Evolutionary conservation across 2,797 vertebrate species (phyloP).

Genomic region (Euthynnus affinis): DNA sequence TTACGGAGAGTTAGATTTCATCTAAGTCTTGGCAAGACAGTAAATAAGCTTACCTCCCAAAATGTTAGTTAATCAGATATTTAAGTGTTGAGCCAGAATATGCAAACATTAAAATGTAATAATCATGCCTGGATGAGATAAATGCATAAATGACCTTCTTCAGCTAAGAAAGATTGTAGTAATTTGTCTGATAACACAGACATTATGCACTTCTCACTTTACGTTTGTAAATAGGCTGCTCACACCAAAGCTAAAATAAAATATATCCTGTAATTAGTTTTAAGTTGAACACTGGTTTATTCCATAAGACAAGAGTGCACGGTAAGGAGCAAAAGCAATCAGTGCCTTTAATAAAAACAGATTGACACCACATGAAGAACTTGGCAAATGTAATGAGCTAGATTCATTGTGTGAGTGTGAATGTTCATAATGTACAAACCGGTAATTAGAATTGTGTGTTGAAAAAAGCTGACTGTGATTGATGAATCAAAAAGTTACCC

Average conservation of each 20-base stretch:
- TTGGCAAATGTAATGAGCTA: constrained; percentile 41
- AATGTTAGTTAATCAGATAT: neutral
- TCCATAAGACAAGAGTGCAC: constrained; percentile 30
- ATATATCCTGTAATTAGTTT: constrained; percentile 1
- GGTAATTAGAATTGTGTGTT: constrained; percentile 56
- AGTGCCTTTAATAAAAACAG: constrained; percentile 37
- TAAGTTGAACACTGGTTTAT: constrained; percentile 15
- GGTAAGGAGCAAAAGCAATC: constrained; percentile 24
- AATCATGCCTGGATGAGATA: neutral
- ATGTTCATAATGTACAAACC: constrained; percentile 20
- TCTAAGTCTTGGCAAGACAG: too few species aligned
- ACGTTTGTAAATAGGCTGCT: neutral
- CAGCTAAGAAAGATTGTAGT: neutral
- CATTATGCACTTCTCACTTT: constrained; percentile 5
- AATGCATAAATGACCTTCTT: neutral
- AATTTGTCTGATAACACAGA: neutral
- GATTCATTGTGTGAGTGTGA: constrained; percentile 35
- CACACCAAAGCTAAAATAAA: neutral
- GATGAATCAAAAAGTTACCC: constrained; percentile 24
- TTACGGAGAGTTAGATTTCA: neutral
- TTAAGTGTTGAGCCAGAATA: neutral
- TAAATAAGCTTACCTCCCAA: too few species aligned
- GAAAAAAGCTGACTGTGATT: constrained; percentile 45
- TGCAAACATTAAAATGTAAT: neutral
- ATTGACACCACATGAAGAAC: constrained; percentile 55